Evolutionary conservation across 23 tunicate genomes (phyloP), one percentile per base, ranked within the genome.

Genomic region (Halocynthia roretzi): DNA sequence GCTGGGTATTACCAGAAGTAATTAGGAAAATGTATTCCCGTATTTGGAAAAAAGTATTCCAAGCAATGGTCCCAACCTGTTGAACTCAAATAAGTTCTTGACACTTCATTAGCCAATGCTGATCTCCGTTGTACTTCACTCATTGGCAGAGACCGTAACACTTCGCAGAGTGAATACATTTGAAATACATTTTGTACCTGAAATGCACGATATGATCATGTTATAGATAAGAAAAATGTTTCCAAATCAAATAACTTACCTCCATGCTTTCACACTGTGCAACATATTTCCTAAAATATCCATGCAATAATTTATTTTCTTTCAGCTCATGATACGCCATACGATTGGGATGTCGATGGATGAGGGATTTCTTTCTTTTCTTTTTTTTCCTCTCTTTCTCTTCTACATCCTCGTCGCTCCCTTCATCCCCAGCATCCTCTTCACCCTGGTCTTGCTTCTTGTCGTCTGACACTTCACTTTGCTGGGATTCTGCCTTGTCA

Each of bases 201-300:
- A 9, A 54, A 81, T 17, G 17, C 2, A 58, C 1, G 15, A 58
- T 14, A 15, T 1, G 1, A 14, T 4, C 63, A 14, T 1, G 15
- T 1, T 58, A 58, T 58, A 58, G 2, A 1, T n/a, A 58, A 15
- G 4, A 58, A n/a, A n/a, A 58, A 58, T 14, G 4, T 58, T n/a
- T 15, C 63, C 15, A 15, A 74, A 67, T 40, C 12, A 68, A 17
- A 8, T 0, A 50, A 14, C 15, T 69, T 62, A 89, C 96, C 79
- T 89, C 96, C 60, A 89, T 87, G 56, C 96, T 89, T 80, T 89
- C 96, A 70, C 96, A 89, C 54, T 89, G 96, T 6, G 81, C 75
- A 6, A 89, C 81, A 71, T 83, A 89, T 84, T 84, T 89, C 57
- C 84, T 61, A 56, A 89, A 74, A 72, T 85, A 89, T 10, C 83